Evolutionary conservation across 2,797 vertebrate genomes (phyloP), one percentile per base, ranked within the genome.

Genomic region (Anableps anableps): DNA sequence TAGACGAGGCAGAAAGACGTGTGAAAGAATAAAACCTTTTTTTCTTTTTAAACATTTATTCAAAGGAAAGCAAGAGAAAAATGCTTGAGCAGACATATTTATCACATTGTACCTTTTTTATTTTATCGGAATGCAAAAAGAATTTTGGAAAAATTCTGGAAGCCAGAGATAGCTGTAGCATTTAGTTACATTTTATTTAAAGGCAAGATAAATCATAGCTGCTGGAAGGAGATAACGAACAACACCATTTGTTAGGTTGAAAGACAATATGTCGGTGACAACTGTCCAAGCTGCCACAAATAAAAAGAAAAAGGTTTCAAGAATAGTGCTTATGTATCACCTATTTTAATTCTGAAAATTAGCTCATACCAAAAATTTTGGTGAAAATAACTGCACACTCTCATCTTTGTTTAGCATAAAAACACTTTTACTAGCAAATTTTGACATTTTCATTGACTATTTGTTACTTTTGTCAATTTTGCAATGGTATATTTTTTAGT

Each of bases 141-240:
- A 23, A 66, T 51, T 51, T 62, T 71, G n/a, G 70, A n/a, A 0
- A 74, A 75, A 58, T 68, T 71, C 21, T 50, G 26, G 26, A 45
- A 16, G 53, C 45, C 21, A 51, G 47, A 58, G 23, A 75, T 2
- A 26, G 45, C 64, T 51, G 2, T 8, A 81, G 41, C 23, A 71
- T 53, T 81, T 76, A 31, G 71, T 84, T 62, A 21, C 5, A 85
- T 83, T 80, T 76, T 51, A 76, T 73, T 74, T 80, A 53, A 76
- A 66, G 83, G 75, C n/a, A 76, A 80, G 62, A 86, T 75, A 60
- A 29, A 13, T 31, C 13, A 31, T 29, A 60, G 29, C 10, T 60
- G n/a, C 11, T 31, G n/a, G 3, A 60, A 60, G 14, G n/a, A 29
- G n/a, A 31, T 70, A 68, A 43, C 19, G 14, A n/a, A 70, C 1